Base-by-base conservation (phyloP, 2,113 vertebrate species). In the Cottus gobio region DNA sequence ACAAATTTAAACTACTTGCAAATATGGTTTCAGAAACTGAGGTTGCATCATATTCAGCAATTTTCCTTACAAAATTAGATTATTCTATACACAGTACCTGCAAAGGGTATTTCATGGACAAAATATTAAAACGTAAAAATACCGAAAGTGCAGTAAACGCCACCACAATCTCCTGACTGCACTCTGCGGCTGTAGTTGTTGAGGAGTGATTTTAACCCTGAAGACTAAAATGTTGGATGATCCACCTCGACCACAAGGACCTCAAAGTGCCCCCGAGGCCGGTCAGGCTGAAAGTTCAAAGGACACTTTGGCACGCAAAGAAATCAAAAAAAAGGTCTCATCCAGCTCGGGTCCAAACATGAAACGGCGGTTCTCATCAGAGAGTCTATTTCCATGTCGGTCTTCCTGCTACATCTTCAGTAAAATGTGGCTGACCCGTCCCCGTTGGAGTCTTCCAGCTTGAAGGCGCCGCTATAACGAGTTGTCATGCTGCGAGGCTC, bases 381-480 rank as follows among this genome's bases (percentile, higher is more conserved):
- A 77, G 71, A 82, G 79, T 92, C 87, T 26, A 15, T 75, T 79
- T 78, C 80, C 81, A 78, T 70, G 74, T 52, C 48, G 36, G 56
- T 78, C 42, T 44, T 84, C 61, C 31, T n/a, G 75, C 70, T 80
- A 44, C 63, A 48, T 37, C 58, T 50, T 73, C 46, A 44, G 62
- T 56, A n/a, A 61, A 74, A 70, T 7, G 2, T 5, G 3, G 50
- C 63, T 26, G 15, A 11, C 66, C 50, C 16, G 77, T 75, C 60
- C 64, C 54, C 26, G 68, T 7, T 56, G 11, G 46, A 64, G 36
- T 64, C 58, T 46, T 63, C 54, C 67, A 68, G 80, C 50, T 58
- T 1, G 52, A 46, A 50, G 86, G 54, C 37, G 66, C 58, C 28
- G 87, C 88, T 94, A 92, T 88, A 93, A 93, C 0, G 85, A 81